phyloP scores from a whole-genome alignment of 2,797 vertebrate genomes.

The Lates japonicus region DNA sequence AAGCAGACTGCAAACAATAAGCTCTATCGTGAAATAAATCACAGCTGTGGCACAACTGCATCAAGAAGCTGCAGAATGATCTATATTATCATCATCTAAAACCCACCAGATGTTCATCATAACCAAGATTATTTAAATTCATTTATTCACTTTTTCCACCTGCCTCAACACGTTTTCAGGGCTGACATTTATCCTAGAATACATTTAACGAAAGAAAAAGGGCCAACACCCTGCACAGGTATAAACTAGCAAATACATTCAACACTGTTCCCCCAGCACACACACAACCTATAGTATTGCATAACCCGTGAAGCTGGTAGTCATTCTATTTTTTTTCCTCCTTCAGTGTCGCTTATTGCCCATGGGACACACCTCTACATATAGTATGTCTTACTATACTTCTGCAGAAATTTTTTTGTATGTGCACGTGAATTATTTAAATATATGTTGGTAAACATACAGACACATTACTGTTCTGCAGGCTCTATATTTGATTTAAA shows the following conservation, averaged over 20 bases:
- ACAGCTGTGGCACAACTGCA: neutral
- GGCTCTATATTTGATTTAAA: neutral
- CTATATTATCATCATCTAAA: neutral
- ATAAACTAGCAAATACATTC: conserved; percentile 6
- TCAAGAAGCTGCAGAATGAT: conserved; percentile 2
- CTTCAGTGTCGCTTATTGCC: neutral
- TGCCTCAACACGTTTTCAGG: neutral
- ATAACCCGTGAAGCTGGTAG: conserved; percentile 28
- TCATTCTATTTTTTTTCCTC: neutral
- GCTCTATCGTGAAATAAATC: too few relatives aligned
- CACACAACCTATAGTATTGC: neutral
- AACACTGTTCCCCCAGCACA: neutral
- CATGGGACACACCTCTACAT: neutral
- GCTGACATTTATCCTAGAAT: neutral
- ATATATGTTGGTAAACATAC: neutral
- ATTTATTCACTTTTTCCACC: neutral
- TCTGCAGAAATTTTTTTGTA: neutral
- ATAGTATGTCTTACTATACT: neutral
- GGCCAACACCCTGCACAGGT: conserved; percentile 17
- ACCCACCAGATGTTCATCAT: neutral
- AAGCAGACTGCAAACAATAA: neutral
- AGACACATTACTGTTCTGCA: neutral
- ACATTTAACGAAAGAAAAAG: neutral
- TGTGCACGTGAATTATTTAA: neutral
- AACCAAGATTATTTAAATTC: neutral